Evolutionary conservation across 2,113 vertebrate genomes (phyloP).

Genomic region (Corynorhinus townsendii): DNA sequence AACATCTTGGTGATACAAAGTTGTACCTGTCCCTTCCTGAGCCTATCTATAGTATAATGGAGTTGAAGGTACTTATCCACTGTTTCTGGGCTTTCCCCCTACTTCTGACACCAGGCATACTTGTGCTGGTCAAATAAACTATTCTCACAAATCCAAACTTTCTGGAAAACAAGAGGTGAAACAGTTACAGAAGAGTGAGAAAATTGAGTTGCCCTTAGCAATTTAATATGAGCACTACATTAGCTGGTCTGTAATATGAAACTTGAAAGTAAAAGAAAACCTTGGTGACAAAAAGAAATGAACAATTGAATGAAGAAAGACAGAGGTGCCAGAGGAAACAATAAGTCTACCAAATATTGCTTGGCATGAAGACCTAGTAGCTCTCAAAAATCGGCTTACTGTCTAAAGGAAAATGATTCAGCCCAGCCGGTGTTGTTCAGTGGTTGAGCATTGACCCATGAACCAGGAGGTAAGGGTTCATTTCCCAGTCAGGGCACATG

Average conservation of each 20-base stretch:
- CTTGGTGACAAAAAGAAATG: background rate
- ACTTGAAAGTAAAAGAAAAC: constrained; percentile 30
- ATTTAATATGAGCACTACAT: background rate
- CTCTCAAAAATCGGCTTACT: background rate
- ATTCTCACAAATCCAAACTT: background rate
- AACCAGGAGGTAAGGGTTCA: too few species aligned
- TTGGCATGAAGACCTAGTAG: background rate
- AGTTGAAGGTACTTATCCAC: background rate
- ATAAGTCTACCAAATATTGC: background rate
- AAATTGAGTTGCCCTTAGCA: background rate
- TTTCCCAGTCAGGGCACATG: too few species aligned
- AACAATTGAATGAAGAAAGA: background rate
- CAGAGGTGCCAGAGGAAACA: background rate
- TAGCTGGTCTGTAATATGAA: background rate
- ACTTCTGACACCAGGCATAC: background rate
- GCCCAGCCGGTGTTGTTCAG: too few species aligned
- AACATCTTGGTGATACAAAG: background rate
- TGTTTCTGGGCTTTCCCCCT: background rate
- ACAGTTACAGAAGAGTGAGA: background rate
- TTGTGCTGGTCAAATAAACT: background rate
- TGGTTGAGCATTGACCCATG: too few species aligned
- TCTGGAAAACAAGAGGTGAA: background rate
- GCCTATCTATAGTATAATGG: background rate
- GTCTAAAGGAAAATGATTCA: background rate
- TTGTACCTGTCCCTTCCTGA: background rate